Base-by-base conservation (phyloP, 1,140 invertebrate species). In the Drosophila nasuta region DNA sequence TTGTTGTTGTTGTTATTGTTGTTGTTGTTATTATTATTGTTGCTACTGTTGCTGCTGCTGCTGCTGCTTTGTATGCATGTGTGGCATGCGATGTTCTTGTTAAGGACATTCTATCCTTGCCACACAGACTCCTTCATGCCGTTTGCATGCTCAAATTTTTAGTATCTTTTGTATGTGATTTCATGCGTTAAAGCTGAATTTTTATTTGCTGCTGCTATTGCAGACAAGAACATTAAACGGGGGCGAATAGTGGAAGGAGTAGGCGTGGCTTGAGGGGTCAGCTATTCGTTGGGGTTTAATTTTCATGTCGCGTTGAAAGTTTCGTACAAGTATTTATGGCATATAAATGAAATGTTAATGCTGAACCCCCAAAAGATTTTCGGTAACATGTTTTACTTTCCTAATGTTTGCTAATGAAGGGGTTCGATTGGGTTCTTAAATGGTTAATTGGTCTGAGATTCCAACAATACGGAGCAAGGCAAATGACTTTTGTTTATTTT, bases 161-260 rank as follows among this genome's bases (percentile, higher is more conserved):
- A 88, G 83, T 89, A 81, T 88, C 83, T 83, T 88, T 41, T 57
- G 5, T 83, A 80, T 87, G 83, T 88, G 83, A 89, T 89, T 88
- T 83, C 83, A 88, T 88, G 83, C 85, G 83, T 88, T 89, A 83
- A 88, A 89, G 85, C 77, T 83, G 77, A 66, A 83, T 89, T 88
- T 89, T 89, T 88, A 88, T 87, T 81, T 88, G 76, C 73, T 75
- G 48, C 48, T 67, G 49, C 51, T 67, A 45, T 52, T 77, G 72
- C 75, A 75, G 78, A 86, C 77, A 85, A 79, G 54, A 72, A 38
- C 59, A 59, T 75, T 75, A 75, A 49, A 33, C 7, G 51, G 15
- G 15, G 63, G 15, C 43, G 43, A 15, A 52, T 70, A 10, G 25
- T 25, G 59, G 46, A 17, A 5, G 8, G 8, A 7, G 45, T 13